Conservation (phyloP, 1,140 invertebrate species). For the Phthorimaea operculella region DNA sequence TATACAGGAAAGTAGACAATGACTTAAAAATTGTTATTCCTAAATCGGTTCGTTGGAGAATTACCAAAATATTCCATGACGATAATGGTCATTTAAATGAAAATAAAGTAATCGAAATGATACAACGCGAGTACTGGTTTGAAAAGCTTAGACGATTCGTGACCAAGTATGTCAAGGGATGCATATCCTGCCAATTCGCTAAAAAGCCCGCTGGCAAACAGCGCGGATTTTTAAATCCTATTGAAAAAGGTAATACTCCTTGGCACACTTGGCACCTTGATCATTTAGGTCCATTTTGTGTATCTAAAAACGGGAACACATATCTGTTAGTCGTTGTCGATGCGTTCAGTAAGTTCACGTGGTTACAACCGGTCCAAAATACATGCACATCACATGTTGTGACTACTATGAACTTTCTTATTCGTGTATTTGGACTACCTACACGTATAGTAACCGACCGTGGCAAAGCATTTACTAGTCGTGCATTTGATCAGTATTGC, state of each 20-base stretch:
- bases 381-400: neutral
- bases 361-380: constrained; percentile 7
- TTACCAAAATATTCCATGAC: neutral
- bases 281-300: constrained; percentile 15
- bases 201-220: constrained; percentile 14
- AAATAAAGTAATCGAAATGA: constrained; percentile 4
- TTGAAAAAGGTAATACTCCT: constrained; percentile 17
- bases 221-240: constrained; percentile 16
- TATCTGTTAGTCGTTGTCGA: constrained; percentile 5
- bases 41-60: constrained; percentile 3
- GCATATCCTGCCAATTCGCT: constrained; percentile 7
- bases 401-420: neutral
- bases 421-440: neutral
- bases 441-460: neutral
- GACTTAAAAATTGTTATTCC: constrained; percentile 1
- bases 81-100: constrained; percentile 4
- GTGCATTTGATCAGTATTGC: constrained; percentile 1
- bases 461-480: constrained; percentile 5
- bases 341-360: constrained; percentile 3
- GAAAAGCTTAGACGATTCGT: constrained; percentile 4
- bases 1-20: neutral
- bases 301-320: neutral
- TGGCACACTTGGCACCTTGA: constrained; percentile 21
- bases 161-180: constrained; percentile 3
- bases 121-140: constrained; percentile 6